A percentile compares a stretch with the other conserved stretches of the same genome.
phyloP scores from a whole-genome alignment of 2,888 invertebrate genomes.

The Drosophila niveifrons region DNA sequence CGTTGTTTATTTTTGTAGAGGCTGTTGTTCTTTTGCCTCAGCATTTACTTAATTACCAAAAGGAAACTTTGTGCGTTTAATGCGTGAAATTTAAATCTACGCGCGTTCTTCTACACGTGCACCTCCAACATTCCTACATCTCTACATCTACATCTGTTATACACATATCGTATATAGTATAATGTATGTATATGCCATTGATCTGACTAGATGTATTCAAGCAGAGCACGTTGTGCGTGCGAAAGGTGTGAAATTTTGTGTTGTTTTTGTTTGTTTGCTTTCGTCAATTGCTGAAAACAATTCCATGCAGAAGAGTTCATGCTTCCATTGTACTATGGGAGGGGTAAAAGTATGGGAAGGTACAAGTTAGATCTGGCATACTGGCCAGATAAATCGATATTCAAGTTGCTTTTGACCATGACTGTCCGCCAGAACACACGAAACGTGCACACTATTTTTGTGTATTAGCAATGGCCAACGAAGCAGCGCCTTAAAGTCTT shows the following conservation, averaged over 20 bases:
- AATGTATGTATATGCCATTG: conserved; percentile 7
- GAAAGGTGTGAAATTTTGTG: conserved; percentile 66
- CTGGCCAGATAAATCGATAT: conserved; percentile 70
- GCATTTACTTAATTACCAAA: conserved; percentile 37
- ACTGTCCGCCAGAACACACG: conserved; percentile 39
- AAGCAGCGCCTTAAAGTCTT: conserved; percentile 55
- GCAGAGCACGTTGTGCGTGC: conserved; percentile 37
- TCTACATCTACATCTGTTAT: conserved; percentile 7
- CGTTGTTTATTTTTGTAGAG: conserved; percentile 37
- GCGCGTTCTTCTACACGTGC: conserved; percentile 16
- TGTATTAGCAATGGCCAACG: conserved; percentile 42
- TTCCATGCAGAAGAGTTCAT: conserved; percentile 48
- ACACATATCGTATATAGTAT: neutral
- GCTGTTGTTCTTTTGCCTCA: conserved; percentile 30
- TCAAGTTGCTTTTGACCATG: conserved; percentile 74
- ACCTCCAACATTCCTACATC: conserved; percentile 5
- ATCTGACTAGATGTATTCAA: conserved; percentile 21
- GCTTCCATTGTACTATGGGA: conserved; percentile 9
- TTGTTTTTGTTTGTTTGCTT: conserved; percentile 72
- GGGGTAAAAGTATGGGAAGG: neutral
- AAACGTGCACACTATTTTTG: conserved; percentile 43
- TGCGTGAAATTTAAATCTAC: conserved; percentile 40
- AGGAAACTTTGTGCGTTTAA: conserved; percentile 37
- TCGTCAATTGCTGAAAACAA: conserved; percentile 71
- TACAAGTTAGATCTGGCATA: conserved; percentile 39